Evolutionary conservation across 2,797 vertebrate species (phyloP), one percentile per base, ranked within the genome.

Genomic region (Poliocrania exsul): DNA sequence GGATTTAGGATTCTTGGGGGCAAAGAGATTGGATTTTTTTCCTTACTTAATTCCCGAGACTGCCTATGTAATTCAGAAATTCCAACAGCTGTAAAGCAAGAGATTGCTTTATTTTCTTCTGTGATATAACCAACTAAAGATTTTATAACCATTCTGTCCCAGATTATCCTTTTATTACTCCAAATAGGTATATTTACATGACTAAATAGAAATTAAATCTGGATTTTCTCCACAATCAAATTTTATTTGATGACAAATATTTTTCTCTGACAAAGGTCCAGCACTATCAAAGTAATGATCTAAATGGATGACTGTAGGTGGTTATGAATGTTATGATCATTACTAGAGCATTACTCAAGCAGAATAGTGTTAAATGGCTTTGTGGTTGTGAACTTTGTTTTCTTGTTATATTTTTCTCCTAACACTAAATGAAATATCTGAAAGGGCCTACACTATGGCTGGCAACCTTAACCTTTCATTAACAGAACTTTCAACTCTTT

Each of bases 321-420:
- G 11, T 56, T 90, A 61, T 84, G 46, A 58, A 42, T 61, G 2
- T 66, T 81, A 51, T 23, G 6, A 47, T 61, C 29, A 31, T 80
- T 83, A 60, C 57, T 83, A 53, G 54, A 69, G 9, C 53, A 42
- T 86, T 85, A 50, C 14, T 88, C 31, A 33, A 47, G 47, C 90
- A 78, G n/a, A 47, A 10, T 65, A 56, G 16, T 37, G 14, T 37
- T 88, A 74, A 86, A 78, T 72, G 26, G 23, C 16, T 79, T 92
- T 86, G 26, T 72, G 28, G 29, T 69, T 0, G 0, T 75, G 81
- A 88, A 81, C 6, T 57, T 53, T 40, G 13, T 81, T 47, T 90
- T 86, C 42, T 94, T 14, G 6, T 13, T 84, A 11, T 72, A 11
- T 84, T 88, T 91, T 88, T 69, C 14, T 83, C 16, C 40, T 74